phyloP scores from a whole-genome alignment of 1,140 invertebrate genomes.

The Cryptotermes secundus region DNA sequence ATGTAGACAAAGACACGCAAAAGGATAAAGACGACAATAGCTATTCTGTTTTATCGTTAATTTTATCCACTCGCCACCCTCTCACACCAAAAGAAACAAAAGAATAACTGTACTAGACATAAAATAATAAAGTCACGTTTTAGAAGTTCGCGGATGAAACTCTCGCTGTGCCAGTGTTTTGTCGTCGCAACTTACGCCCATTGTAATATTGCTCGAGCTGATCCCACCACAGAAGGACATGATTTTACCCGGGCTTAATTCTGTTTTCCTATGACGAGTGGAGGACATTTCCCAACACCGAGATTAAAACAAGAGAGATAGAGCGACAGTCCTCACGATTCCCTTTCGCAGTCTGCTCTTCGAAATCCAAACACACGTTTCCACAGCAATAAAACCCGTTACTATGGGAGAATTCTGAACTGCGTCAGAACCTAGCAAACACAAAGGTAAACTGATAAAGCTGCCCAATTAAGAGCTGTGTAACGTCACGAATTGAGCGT shows the following conservation, averaged over 20 bases:
- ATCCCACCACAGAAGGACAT: not conserved
- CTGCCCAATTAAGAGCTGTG: too few relatives aligned
- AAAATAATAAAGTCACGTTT: not conserved
- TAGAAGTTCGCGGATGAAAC: not conserved
- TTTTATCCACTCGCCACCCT: not conserved
- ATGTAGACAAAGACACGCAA: too few relatives aligned
- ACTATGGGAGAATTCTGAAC: not conserved
- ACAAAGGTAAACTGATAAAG: too few relatives aligned
- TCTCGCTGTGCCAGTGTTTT: not conserved
- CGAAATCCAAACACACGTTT: not conserved
- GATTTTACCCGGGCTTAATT: conserved; percentile 9
- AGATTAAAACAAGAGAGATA: conserved; percentile 5
- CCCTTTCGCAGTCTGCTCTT: not conserved
- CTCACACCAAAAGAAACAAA: not conserved
- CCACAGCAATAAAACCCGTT: not conserved
- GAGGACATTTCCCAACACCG: not conserved
- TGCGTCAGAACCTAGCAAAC: too few relatives aligned
- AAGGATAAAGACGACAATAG: not conserved
- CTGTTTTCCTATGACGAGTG: not conserved
- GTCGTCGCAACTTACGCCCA: not conserved
- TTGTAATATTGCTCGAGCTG: not conserved
- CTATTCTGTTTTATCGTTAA: not conserved
- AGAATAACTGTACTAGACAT: not conserved
- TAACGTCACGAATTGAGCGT: too few relatives aligned
- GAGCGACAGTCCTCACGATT: not conserved